A percentile compares a stretch with the other conserved stretches of the same genome.
phyloP scores from a whole-genome alignment of 2,797 vertebrate genomes.

The Acropternis orthonyx region DNA sequence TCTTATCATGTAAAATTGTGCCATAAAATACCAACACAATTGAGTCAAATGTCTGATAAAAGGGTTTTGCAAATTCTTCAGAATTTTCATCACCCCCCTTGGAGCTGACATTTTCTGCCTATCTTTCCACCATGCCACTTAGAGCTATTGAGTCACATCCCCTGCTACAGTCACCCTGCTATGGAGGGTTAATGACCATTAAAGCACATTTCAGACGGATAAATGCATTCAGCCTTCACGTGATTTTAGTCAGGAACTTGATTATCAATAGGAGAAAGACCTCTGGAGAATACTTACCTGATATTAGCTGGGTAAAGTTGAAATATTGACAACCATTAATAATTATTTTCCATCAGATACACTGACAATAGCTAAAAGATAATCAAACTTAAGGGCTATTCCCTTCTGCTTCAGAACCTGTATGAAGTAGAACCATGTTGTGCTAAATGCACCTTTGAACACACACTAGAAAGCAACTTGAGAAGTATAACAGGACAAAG shows the following conservation, averaged over 20 bases:
- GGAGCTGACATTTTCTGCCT: not conserved
- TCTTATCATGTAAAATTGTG: not conserved
- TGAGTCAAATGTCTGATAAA: constrained; percentile 14
- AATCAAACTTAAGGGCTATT: not conserved
- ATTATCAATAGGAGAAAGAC: not conserved
- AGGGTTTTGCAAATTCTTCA: constrained; percentile 24
- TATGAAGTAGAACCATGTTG: not conserved
- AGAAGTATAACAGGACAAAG: not conserved
- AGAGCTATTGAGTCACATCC: not conserved
- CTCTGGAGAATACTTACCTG: not conserved
- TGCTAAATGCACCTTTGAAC: not conserved
- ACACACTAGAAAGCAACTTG: not conserved
- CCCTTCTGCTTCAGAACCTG: not conserved
- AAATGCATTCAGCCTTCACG: not conserved
- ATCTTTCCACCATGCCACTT: not conserved
- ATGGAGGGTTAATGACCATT: not conserved
- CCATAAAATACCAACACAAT: constrained; percentile 12
- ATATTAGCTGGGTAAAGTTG: not conserved
- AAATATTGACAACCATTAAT: not conserved
- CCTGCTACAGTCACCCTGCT: not conserved
- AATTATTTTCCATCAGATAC: not conserved
- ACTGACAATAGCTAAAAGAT: not conserved
- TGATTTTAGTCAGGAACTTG: not conserved
- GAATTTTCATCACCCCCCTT: not conserved
- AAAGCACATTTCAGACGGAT: not conserved